These are phyloP conservation scores for Pycnonotus jocosus DNA, from an alignment of 2,113 vertebrate genomes.

Conservation along the genomic window DNA sequence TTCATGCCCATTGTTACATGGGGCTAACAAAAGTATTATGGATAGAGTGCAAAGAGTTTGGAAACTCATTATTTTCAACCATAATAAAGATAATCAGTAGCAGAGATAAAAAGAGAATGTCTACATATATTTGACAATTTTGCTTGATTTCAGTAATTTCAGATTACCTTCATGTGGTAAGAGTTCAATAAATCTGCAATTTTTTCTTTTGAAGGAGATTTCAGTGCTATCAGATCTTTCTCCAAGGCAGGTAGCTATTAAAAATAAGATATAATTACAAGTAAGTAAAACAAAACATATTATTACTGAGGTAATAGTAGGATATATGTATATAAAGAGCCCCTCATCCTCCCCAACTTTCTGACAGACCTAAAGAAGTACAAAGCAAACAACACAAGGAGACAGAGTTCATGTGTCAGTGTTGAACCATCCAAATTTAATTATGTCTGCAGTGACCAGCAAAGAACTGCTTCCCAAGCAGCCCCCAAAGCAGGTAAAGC, in stretches of 20 bases:
- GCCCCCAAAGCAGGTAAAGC: not conserved
- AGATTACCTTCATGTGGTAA: conserved; percentile 84
- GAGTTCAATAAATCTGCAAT: conserved; percentile 78
- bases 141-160: not conserved
- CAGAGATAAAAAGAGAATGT: not conserved
- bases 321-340: not conserved
- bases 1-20: not conserved
- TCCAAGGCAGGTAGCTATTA: conserved; percentile 82
- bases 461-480: not conserved
- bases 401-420: not conserved
- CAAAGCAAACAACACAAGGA: not conserved
- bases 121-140: not conserved
- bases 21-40: not conserved
- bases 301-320: not conserved
- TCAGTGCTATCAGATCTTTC: conserved; percentile 83
- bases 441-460: not conserved
- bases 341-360: not conserved
- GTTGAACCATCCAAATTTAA: not conserved
- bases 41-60: not conserved
- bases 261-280: not conserved
- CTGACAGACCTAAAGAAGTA: not conserved
- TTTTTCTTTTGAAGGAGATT: conserved; percentile 79
- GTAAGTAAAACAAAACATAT: not conserved
- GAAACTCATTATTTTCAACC: not conserved
- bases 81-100: not conserved